phyloP scores from a whole-genome alignment of 1,140 invertebrate species.

The Bathynomus jamesi region DNA sequence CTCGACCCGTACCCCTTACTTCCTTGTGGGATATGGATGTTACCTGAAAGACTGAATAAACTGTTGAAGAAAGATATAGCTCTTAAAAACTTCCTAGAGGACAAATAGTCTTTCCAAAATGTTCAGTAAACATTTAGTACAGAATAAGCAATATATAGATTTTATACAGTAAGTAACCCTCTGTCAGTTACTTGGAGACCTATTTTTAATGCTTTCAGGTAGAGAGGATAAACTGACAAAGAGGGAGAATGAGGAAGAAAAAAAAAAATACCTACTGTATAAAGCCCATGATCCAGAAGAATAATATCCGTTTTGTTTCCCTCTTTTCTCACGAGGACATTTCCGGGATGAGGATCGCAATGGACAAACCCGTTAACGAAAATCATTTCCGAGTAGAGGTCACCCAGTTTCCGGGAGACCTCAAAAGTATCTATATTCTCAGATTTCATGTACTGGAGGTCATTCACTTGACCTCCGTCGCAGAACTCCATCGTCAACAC shows the following conservation, averaged over 20 bases:
- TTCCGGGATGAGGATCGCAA: constrained; percentile 97
- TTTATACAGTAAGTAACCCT: no score
- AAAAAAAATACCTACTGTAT: constrained; percentile 68
- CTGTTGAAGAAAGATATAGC: no score
- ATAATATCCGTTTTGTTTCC: constrained; percentile 61
- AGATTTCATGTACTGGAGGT: constrained; percentile 75
- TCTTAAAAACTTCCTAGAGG: no score
- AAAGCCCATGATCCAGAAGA: constrained; percentile 93
- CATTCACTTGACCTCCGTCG: constrained; percentile 88
- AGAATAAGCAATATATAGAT: no score
- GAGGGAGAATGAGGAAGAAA: no score
- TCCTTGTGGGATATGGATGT: no score
- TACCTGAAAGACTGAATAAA: no score
- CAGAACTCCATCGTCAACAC: constrained; percentile 95
- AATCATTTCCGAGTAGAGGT: constrained; percentile 96
- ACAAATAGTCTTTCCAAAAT: no score
- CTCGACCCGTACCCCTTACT: no score
- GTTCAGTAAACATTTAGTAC: no score
- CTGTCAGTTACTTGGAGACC: no score
- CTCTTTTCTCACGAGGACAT: constrained; percentile 75
- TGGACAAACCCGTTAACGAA: constrained; percentile 95
- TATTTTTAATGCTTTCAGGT: not conserved
- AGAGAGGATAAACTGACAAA: not conserved
- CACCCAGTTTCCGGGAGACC: constrained; percentile 76
- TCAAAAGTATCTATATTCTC: constrained; percentile 69